Base-by-base conservation (phyloP, 1,140 invertebrate species). In the Bombyx mandarina region DNA sequence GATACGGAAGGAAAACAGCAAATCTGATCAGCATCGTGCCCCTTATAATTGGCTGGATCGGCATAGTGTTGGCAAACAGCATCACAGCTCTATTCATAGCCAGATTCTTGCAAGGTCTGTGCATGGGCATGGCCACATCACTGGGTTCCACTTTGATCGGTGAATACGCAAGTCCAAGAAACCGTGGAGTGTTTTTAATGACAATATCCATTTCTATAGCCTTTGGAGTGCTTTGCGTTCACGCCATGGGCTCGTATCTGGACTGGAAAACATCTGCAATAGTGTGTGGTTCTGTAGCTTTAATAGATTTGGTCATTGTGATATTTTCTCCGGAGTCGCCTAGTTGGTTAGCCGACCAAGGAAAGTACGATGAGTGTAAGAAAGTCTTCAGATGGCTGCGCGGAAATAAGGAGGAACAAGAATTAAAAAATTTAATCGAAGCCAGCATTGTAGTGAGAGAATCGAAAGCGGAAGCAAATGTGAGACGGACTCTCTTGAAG, bases 281-380 rank as follows among this genome's bases (percentile, higher is more conserved):
- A 3, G 60, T 71, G 8, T 69, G 67, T 42, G 61, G 52, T 2
- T 18, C 60, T 8, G 54, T 71, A 8, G 35, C 61, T 12, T 60
- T 73, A 9, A 2, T 63, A 7, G 61, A 65, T 57, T 54, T 71
- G 6, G 7, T 73, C 6, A 69, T 73, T 8, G 62, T 69, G 2
- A 42, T 68, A 8, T 65, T 54, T 22, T 71, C 71, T 1, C 73
- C 73, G 6, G 73, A 75, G 59, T 73, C 73, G 8, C 73, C 73
- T 6, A 64, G 63, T 45, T 75, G 67, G 66, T 54, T 73, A 48
- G 63, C 66, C 9, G 56, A 62, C 53, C 65, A 73, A 58, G 66
- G 65, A 10, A 57, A 62, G 54, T 71, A 67, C 46, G 65, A 65
- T 9, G 67, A 73, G 26, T 63, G 70, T 56, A 67, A 52, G 35